Evolutionary conservation across 2,888 invertebrate genomes (phyloP), one percentile per base, ranked within the genome.

Genomic region (Barypeithes pellucidus): DNA sequence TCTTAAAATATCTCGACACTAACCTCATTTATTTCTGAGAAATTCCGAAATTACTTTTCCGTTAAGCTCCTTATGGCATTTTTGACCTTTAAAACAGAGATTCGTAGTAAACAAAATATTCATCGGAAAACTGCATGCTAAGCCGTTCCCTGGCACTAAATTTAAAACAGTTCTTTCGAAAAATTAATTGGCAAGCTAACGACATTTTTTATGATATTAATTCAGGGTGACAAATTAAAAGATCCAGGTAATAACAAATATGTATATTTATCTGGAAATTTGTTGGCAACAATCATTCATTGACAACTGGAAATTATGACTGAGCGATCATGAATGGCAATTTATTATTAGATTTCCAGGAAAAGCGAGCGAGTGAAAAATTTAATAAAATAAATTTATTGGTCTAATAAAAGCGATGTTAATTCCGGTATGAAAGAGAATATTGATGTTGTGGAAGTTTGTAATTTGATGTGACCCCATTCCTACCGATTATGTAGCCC

Each of bases 131-230:
- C 1, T 33, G 33, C 33, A 54, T 22, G 33, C 14, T 54, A 33
- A 9, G 33, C 11, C 29, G 33, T 33, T 54, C 7, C 54, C 33
- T 29, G 54, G 54, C 54, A 54, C 16, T 9, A 54, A 54, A 54
- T 54, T 54, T 54, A 54, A 54, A 16, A 54, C 54, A 54, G 2
- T 54, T 54, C 54, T 33, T 54, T 14, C 29, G 54, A 54, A 54
- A 54, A 54, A 33, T 54, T 33, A 33, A 16, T 54, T 29, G 54
- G 29, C 29, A 54, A 29, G 3, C 2, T 7, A 29, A 7, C 2
- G 14, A 22, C 33, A 54, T 54, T 54, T 54, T 33, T 54, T 33
- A 33, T 54, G 54, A 54, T 22, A 22, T 22, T 2, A 50, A 50
- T 14, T 29, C 11, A 7, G 14, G 24, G 12, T 52, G 52, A 52